Percentiles rank a stretch among this genome's conserved stretches.
phyloP scores from a whole-genome alignment of 2,113 vertebrate species.

The Colinus virginianus region DNA sequence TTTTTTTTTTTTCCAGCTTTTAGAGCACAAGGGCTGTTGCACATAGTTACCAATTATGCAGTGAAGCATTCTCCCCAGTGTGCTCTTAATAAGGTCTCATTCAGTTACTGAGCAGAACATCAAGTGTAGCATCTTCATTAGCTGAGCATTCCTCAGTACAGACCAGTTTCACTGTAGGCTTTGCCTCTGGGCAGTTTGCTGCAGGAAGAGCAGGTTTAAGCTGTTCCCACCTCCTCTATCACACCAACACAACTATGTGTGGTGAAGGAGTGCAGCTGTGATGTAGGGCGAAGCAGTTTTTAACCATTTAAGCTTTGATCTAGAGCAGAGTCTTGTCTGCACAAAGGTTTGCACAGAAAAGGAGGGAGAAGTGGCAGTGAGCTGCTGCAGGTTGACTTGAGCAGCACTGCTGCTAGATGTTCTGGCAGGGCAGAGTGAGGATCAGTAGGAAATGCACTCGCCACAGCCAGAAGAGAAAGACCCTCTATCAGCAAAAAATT shows the following conservation, averaged over 20 bases:
- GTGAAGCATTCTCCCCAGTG: conserved; percentile 7
- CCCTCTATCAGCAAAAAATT: background rate
- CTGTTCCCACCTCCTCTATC: background rate
- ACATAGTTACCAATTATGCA: conserved; percentile 15
- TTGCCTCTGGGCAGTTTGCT: background rate
- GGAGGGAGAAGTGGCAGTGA: background rate
- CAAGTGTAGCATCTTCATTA: background rate
- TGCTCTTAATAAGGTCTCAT: conserved; percentile 6
- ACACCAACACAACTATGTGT: background rate
- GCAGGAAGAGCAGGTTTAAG: background rate
- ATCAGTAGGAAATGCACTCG: background rate
- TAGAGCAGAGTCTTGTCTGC: background rate
- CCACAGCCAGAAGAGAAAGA: background rate
- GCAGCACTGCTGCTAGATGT: background rate
- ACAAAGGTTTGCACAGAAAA: background rate
- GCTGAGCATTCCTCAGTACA: background rate
- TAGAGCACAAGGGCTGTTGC: conserved; percentile 11
- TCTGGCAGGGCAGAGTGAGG: background rate
- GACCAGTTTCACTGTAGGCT: background rate
- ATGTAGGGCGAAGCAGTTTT: background rate
- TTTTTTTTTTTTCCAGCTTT: background rate
- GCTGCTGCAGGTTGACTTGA: background rate
- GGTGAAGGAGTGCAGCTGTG: background rate
- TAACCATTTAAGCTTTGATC: background rate
- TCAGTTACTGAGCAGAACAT: background rate